These are phyloP conservation scores for Bombus cullumanus DNA, from an alignment of 1,140 invertebrate species.

Conservation along the genomic window DNA sequence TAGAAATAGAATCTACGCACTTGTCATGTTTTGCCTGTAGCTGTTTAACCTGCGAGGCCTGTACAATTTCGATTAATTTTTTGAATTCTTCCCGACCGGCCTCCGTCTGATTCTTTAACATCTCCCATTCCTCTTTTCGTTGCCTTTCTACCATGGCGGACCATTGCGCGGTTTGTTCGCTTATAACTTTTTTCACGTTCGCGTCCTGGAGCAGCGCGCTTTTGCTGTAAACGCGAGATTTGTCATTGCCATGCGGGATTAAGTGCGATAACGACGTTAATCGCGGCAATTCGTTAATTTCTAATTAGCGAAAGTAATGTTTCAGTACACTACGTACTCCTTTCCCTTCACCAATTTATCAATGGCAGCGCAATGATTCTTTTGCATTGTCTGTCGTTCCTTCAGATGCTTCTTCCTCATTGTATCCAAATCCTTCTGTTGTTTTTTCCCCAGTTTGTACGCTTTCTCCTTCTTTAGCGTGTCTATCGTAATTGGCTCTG, in stretches of 20 bases:
- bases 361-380: constrained; percentile 94
- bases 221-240: constrained; percentile 85
- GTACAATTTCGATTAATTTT: constrained; percentile 93
- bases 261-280: not conserved
- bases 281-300: not conserved
- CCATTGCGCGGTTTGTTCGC: constrained; percentile 97
- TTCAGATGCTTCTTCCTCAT: constrained; percentile 96
- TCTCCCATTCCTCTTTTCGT: constrained; percentile 95
- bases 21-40: constrained; percentile 95
- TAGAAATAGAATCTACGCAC: constrained; percentile 77
- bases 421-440: constrained; percentile 96
- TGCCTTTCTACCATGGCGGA: constrained; percentile 95
- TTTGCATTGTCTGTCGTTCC: constrained; percentile 95
- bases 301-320: not conserved
- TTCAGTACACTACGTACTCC: constrained; percentile 85
- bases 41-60: constrained; percentile 95
- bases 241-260: not conserved
- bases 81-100: constrained; percentile 94
- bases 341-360: constrained; percentile 97
- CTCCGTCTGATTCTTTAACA: constrained; percentile 91
- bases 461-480: constrained; percentile 94
- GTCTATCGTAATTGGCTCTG: constrained; percentile 96
- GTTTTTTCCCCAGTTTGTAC: constrained; percentile 97
- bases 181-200: constrained; percentile 90
- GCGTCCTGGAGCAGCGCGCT: constrained; percentile 90